Evolutionary conservation across 2,888 invertebrate genomes (phyloP).

Genomic region (Aquatica leii): DNA sequence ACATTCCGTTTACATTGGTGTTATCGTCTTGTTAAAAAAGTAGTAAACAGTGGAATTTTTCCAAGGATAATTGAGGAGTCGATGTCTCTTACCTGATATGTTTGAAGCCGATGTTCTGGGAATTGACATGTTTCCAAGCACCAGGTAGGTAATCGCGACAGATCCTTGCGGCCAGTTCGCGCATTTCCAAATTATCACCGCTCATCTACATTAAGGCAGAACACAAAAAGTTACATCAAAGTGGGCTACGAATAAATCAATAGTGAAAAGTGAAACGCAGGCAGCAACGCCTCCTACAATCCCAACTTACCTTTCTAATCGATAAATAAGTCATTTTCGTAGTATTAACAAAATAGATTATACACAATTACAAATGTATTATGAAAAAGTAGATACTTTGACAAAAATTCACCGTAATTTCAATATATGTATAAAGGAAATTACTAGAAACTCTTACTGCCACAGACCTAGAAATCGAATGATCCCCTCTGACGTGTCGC

Average conservation of each 20-base stretch:
- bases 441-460: not conserved
- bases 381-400: too few relatives aligned
- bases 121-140: constrained; percentile 85
- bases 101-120: constrained; percentile 79
- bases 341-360: too few relatives aligned
- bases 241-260: not conserved
- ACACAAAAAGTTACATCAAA: constrained; percentile 38
- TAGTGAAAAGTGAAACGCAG: not conserved
- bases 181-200: constrained; percentile 77
- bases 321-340: constrained; percentile 26
- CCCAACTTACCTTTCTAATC: constrained; percentile 26
- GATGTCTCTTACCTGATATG: constrained; percentile 80
- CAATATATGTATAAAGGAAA: too few relatives aligned
- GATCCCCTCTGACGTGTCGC: not conserved
- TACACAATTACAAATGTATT: not conserved
- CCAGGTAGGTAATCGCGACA: constrained; percentile 91
- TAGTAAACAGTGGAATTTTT: too few relatives aligned
- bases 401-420: too few relatives aligned
- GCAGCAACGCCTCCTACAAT: constrained; percentile 6
- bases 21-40: too few relatives aligned
- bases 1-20: too few relatives aligned
- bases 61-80: too few relatives aligned
- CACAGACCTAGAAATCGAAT: not conserved
- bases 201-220: constrained; percentile 64
- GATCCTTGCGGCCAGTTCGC: constrained; percentile 82